Percentiles rank a stretch among this genome's conserved stretches.
These are phyloP conservation scores for Nymphicus hollandicus DNA, from an alignment of 2,113 vertebrate species.

Conservation along the genomic window DNA sequence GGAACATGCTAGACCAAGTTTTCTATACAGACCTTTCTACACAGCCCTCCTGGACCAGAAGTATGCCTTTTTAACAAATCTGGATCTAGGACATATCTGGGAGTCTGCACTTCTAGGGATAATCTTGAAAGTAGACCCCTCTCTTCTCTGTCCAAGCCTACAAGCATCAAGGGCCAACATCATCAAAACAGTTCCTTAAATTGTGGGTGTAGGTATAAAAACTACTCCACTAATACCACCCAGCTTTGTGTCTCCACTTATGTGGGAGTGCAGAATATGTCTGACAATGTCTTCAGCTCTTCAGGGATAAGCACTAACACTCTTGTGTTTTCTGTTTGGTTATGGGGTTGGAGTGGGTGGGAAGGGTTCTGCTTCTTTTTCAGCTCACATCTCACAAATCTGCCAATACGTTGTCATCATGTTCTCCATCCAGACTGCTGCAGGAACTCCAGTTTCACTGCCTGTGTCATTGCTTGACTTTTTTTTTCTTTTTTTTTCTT, in stretches of 20 bases:
- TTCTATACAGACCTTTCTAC: neutral
- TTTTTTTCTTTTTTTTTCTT: too few species aligned
- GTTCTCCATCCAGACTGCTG: neutral
- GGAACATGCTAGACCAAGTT: neutral
- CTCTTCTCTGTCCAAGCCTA: neutral
- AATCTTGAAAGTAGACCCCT: neutral
- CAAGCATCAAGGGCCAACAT: neutral
- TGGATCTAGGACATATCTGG: neutral
- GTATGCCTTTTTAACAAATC: neutral
- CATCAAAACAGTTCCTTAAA: neutral
- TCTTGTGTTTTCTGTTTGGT: neutral
- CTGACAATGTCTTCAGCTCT: constrained; percentile 23
- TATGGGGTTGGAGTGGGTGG: neutral
- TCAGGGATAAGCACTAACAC: neutral
- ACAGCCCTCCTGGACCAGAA: neutral
- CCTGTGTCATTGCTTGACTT: neutral
- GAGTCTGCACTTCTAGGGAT: neutral
- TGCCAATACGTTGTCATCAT: neutral
- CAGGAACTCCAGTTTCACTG: neutral
- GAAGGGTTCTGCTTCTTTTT: constrained; percentile 18
- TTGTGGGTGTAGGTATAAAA: neutral
- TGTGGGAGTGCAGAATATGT: constrained; percentile 1
- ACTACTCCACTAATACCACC: neutral
- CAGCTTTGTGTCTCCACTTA: neutral
- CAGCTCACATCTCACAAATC: neutral